A percentile compares a stretch with the other conserved stretches of the same genome.
These are phyloP conservation scores for Vesta saturnalis DNA, from an alignment of 2,888 invertebrate species.

Conservation along the genomic window DNA sequence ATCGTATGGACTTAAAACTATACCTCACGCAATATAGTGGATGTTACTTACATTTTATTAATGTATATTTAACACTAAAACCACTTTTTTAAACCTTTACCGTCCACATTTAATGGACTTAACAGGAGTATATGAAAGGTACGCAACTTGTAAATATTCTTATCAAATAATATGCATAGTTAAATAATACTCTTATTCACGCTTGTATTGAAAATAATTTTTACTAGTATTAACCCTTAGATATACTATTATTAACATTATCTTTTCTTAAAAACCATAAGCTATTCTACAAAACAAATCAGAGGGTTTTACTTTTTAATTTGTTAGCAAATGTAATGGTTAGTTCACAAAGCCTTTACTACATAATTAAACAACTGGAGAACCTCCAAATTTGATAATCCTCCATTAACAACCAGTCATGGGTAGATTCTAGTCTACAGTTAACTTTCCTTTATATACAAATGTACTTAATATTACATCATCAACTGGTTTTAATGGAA, in stretches of 20 bases:
- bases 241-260: constrained; percentile 41
- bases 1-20: constrained; percentile 38
- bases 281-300: constrained; percentile 44
- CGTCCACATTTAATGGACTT: constrained; percentile 30
- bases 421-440: constrained; percentile 28
- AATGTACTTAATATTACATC: constrained; percentile 34
- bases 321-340: constrained; percentile 22
- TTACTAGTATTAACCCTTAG: constrained; percentile 50
- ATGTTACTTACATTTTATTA: constrained; percentile 28
- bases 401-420: constrained; percentile 19
- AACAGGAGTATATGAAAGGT: constrained; percentile 45
- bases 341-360: constrained; percentile 27
- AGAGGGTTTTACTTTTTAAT: constrained; percentile 51
- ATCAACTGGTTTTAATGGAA: constrained; percentile 38
- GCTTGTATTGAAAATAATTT: constrained; percentile 57
- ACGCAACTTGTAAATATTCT: constrained; percentile 49
- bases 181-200: constrained; percentile 51
- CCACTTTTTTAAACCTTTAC: constrained; percentile 30
- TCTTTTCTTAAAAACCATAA: constrained; percentile 24
- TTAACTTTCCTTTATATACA: constrained; percentile 57
- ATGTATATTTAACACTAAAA: constrained; percentile 52
- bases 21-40: constrained; percentile 33
- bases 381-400: constrained; percentile 24
- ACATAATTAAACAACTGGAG: background rate
- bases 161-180: constrained; percentile 55